Evolutionary conservation across 2,113 vertebrate genomes (phyloP).

Genomic region (Delphinus delphis): DNA sequence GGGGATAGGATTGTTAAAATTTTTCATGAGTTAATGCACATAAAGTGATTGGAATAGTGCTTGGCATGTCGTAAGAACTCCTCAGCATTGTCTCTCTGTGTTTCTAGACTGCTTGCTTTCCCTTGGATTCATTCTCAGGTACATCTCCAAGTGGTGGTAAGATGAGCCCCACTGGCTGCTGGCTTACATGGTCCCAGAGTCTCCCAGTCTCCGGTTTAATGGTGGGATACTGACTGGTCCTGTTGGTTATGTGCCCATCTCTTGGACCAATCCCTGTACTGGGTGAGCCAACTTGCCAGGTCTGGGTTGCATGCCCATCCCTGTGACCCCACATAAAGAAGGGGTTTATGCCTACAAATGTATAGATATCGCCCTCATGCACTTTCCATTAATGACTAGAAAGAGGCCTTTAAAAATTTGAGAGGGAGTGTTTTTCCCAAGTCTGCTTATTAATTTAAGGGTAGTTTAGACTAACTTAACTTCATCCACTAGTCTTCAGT

Average conservation of each 20-base stretch:
- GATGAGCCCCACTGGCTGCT: not conserved
- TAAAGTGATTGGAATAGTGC: conserved; percentile 49
- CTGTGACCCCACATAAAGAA: not conserved
- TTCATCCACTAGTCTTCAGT: not conserved
- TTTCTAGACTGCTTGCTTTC: not conserved
- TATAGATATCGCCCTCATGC: not conserved
- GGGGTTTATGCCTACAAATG: not conserved
- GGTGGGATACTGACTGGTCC: not conserved
- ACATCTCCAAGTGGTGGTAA: not conserved
- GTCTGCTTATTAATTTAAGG: not conserved
- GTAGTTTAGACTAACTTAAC: not conserved
- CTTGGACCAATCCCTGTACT: not conserved
- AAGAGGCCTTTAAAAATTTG: conserved; percentile 25
- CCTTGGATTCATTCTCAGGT: not conserved
- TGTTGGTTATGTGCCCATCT: not conserved
- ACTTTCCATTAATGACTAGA: not conserved
- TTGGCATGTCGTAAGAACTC: conserved; percentile 43
- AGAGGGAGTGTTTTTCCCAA: not conserved
- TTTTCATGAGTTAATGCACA: conserved; percentile 19
- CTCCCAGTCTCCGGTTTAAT: not conserved
- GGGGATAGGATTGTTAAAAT: not conserved
- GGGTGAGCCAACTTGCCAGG: not conserved
- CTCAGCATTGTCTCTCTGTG: not conserved
- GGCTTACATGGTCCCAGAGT: not conserved
- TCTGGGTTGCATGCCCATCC: not conserved